Conservation (phyloP, 2,888 invertebrate species). For the Erebia ligea region DNA sequence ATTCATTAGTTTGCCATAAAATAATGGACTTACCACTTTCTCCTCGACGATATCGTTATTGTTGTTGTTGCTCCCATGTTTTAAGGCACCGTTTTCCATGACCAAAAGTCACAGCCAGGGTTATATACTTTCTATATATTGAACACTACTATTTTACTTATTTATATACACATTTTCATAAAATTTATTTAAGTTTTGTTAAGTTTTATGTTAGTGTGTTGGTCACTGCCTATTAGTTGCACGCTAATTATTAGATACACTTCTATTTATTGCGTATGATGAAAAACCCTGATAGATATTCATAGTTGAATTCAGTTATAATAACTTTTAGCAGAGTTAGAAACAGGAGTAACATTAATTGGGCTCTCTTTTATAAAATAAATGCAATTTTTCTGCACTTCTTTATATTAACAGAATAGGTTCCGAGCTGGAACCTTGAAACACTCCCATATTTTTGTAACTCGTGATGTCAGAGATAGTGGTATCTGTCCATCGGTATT, state of each 20-base stretch:
- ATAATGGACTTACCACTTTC: constrained; percentile 71
- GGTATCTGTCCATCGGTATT: not conserved
- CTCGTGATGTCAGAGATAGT: not conserved
- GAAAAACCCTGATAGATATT: not conserved
- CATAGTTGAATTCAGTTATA: not conserved
- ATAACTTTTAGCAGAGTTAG: not conserved
- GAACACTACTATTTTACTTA: constrained; percentile 46
- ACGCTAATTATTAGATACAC: constrained; percentile 11
- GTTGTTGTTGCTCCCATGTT: constrained; percentile 84
- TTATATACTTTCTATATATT: constrained; percentile 44
- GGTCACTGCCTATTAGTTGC: constrained; percentile 40
- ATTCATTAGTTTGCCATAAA: not conserved
- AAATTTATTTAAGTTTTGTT: constrained; percentile 26
- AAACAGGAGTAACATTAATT: not conserved
- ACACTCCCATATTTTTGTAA: not conserved
- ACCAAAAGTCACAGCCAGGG: constrained; percentile 75
- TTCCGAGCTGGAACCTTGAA: not conserved
- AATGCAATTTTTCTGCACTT: not conserved
- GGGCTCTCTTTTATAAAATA: not conserved
- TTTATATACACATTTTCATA: constrained; percentile 40
- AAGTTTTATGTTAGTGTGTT: constrained; percentile 28
- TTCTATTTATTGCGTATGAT: constrained; percentile 23
- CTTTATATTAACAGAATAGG: not conserved
- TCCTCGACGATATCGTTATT: constrained; percentile 79
- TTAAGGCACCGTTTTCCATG: constrained; percentile 85